Base-by-base conservation (phyloP, 2,113 vertebrate species). In the Spea bombifrons region DNA sequence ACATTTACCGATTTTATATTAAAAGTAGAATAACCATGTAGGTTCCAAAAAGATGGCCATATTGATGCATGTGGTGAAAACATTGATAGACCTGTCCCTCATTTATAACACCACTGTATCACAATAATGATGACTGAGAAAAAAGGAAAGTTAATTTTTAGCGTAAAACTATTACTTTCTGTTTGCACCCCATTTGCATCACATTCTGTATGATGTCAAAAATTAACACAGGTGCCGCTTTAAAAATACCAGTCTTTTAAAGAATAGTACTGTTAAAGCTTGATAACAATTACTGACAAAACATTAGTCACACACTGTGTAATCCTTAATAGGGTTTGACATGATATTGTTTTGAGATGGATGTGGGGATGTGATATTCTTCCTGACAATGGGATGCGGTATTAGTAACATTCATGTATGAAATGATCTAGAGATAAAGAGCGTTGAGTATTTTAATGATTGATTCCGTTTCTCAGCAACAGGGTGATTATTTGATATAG, bases 401-500 rank as follows among this genome's bases (percentile, higher is more conserved):
- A 66, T 63, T 52, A 68, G 71, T 55, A 61, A 44, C 53, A 52
- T 48, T 30, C n/a, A 73, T 73, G 69, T 79, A 66, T 46, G 16
- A 73, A 63, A 73, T 67, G 9, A 45, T n/a, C 0, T 15, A 30
- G 7, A 64, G 75, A 70, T 63, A 77, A 61, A 8, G 55, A 63
- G 66, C 53, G 16, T 13, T 77, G 61, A 30, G 30, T 30, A 71
- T 78, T 55, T 64, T n/a, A 7, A 30, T 30, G 30, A 8, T 50
- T 71, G 64, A 71, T 78, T 78, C 68, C n/a, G 12, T 71, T 48
- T 76, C 55, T 71, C 66, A 8, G 75, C n/a, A 52, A 15, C 59
- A n/a, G 61, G 75, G 45, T 67, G 16, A 64, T 76, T 76, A 76
- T 15, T 50, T 52, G 53, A 76, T 67, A 57, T 17, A 3, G 8